These are phyloP conservation scores for Acanthosoma haemorrhoidale DNA, from an alignment of 2,888 invertebrate species.

Conservation along the genomic window DNA sequence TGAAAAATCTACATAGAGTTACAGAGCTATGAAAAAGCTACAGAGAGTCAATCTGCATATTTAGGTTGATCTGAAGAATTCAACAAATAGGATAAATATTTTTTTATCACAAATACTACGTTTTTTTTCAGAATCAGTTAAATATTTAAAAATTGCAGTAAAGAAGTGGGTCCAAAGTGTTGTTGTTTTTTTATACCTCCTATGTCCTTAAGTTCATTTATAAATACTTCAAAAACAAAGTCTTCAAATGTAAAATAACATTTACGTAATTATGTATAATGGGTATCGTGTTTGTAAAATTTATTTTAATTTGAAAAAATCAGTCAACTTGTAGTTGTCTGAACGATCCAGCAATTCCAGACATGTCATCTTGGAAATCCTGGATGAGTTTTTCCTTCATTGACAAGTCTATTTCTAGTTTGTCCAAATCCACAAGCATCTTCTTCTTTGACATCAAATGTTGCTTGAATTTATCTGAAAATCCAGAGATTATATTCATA, in stretches of 20 bases:
- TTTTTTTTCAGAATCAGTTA: no score
- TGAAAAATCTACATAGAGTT: no score
- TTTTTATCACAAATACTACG: no score
- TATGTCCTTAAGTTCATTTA: no score
- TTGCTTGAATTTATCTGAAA: slow-evolving; percentile 44
- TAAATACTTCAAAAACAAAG: no score
- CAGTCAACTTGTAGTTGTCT: slow-evolving; percentile 73
- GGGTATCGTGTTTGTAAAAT: neutral
- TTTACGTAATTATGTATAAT: neutral
- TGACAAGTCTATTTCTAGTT: slow-evolving; percentile 51
- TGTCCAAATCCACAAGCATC: slow-evolving; percentile 44
- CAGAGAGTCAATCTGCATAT: no score
- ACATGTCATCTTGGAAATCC: slow-evolving; percentile 61
- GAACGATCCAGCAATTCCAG: slow-evolving; percentile 63
- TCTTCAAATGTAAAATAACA: neutral
- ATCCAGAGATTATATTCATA: neutral
- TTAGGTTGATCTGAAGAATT: no score
- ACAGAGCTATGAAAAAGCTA: no score
- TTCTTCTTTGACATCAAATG: slow-evolving; percentile 43
- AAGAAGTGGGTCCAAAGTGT: no score
- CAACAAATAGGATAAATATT: no score
- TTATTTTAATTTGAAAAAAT: slow-evolving; percentile 35
- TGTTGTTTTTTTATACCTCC: no score
- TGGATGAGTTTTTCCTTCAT: slow-evolving; percentile 68
- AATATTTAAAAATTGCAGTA: no score